Evolutionary conservation across 2,797 vertebrate genomes (phyloP).

Genomic region (Alectoris magna): DNA sequence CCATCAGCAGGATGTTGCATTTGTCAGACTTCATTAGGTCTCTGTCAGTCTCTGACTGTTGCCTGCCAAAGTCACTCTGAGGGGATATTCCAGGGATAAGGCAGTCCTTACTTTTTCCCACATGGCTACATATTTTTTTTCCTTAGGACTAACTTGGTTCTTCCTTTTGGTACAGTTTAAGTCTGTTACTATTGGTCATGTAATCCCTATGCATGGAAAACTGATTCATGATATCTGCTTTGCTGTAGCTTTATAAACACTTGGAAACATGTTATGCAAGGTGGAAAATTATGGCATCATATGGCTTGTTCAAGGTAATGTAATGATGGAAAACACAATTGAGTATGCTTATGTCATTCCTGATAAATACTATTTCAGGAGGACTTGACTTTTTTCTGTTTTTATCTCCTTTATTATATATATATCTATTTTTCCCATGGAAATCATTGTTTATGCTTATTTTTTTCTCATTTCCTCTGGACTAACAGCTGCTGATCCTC

Average conservation of each 20-base stretch:
- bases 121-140: neutral
- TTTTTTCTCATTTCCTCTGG: neutral
- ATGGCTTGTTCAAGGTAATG: neutral
- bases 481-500: neutral
- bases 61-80: neutral
- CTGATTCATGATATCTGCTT: neutral
- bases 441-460: neutral
- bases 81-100: neutral
- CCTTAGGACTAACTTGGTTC: neutral
- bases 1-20: neutral
- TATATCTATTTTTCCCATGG: neutral
- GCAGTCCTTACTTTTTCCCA: neutral
- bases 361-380: neutral
- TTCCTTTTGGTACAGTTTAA: neutral
- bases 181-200: neutral
- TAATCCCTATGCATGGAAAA: slow-evolving; percentile 24
- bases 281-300: neutral
- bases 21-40: slow-evolving; percentile 29
- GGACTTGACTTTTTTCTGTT: neutral
- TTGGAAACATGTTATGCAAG: neutral
- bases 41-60: neutral
- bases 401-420: neutral
- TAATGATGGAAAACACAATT: neutral
- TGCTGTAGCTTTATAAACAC: neutral
- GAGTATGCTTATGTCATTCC: neutral